Base-by-base conservation (phyloP, 2,888 invertebrate species). In the Drepana falcataria region DNA sequence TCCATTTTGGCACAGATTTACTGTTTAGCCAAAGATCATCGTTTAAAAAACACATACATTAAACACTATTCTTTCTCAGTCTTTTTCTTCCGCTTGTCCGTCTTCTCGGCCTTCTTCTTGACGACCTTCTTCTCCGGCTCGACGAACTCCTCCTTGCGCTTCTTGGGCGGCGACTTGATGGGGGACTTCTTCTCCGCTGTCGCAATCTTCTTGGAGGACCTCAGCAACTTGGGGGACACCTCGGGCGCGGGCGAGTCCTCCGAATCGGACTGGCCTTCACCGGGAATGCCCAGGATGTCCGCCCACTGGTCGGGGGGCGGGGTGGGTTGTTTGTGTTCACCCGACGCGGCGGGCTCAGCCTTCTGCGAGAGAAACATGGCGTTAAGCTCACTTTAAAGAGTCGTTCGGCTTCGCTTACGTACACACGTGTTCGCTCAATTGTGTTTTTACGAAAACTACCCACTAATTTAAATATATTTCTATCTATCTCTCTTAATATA, bases 41-140 rank as follows among this genome's bases (percentile, higher is more conserved):
- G 70, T 65, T 78, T 84, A 58, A 75, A 81, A 66, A 85, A 89
- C 65, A 88, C 85, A 61, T 83, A 77, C 61, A 82, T 68, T 61
- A 87, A 86, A 83, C 89, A 88, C 90, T 90, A 89, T 69, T 89
- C 88, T 58, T 87, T 91, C 70, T 86, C 88, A 0, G 81, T 89
- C 81, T 81, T 92, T 64, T 72, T 67, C 48, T 74, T 79, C 59
- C 66, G 70, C 74, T 78, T 79, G 54, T 77, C 77, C 34, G 67
- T 68, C 65, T 75, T 75, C 49, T 72, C 71, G 40, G 56, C 53
- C 49, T 73, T 75, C 63, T 75, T 75, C 66, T 81, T 77, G 35
- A 55, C 56, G n/a, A 53, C 49, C 57, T 78, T 78, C 58, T 77
- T 66, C 54, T 84, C 81, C 33, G 73, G 65, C 5, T 83, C 85